These are phyloP conservation scores for Zingel zingel DNA, from an alignment of 2,113 vertebrate genomes.

Conservation along the genomic window DNA sequence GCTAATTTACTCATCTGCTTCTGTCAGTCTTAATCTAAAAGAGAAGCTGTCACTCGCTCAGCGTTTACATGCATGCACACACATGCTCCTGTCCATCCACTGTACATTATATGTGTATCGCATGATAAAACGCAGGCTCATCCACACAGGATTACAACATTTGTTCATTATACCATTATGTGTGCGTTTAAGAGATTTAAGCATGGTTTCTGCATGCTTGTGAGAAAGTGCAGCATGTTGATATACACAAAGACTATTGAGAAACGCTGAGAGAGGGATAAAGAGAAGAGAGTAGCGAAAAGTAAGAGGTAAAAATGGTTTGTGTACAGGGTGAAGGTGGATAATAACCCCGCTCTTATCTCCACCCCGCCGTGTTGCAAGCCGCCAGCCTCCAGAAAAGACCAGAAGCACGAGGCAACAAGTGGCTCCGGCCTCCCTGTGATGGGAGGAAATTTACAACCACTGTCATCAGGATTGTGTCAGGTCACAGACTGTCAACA, in stretches of 20 bases:
- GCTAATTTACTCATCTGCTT: constrained; percentile 32
- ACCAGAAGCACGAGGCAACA: constrained; percentile 3
- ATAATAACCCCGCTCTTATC: constrained; percentile 44
- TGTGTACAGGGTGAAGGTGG: constrained; percentile 24
- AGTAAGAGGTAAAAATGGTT: constrained; percentile 26
- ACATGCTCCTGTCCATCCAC: background rate
- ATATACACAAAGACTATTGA: constrained; percentile 15
- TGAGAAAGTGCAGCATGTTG: constrained; percentile 6
- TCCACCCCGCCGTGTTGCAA: background rate
- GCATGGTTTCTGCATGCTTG: background rate
- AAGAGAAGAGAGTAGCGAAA: constrained; percentile 8
- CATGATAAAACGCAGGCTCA: constrained; percentile 3
- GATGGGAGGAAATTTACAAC: constrained; percentile 55
- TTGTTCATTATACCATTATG: constrained; percentile 9
- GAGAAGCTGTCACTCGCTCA: constrained; percentile 7
- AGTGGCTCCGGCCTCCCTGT: constrained; percentile 25
- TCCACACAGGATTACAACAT: constrained; percentile 26
- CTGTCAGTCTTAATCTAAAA: constrained; percentile 36
- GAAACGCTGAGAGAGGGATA: background rate
- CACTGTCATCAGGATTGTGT: constrained; percentile 49
- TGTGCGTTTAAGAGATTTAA: background rate
- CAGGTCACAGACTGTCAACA: constrained; percentile 49
- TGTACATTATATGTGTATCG: background rate
- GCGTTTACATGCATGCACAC: background rate
- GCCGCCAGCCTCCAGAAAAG: constrained; percentile 2